These are phyloP conservation scores for Lytechinus pictus DNA, from an alignment of 35 echinoderm and acorn worm genomes.

Conservation along the genomic window DNA sequence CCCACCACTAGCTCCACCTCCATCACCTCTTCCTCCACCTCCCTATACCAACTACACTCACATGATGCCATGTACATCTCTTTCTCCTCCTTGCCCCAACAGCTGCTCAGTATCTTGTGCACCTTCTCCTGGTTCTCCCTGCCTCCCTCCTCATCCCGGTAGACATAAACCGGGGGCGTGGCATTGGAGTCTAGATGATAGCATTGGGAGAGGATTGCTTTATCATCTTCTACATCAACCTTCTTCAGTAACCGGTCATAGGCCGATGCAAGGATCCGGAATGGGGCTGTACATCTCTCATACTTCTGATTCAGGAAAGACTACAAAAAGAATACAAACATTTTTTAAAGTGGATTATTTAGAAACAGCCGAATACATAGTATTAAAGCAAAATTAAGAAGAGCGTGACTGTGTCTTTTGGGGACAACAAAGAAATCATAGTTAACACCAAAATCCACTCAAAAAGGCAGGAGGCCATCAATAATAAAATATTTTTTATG, in stretches of 20 bases:
- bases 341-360: too few species aligned
- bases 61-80: constrained; percentile 93
- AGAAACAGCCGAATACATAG: too few species aligned
- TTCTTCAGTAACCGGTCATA: constrained; percentile 91
- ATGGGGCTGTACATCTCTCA: constrained; percentile 64
- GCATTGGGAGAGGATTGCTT: constrained; percentile 69
- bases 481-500: too few species aligned
- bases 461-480: too few species aligned
- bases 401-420: too few species aligned
- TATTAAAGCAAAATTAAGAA: too few species aligned
- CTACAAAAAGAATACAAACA: background rate
- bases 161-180: constrained; percentile 78
- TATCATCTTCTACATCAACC: constrained; percentile 63
- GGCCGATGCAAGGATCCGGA: constrained; percentile 80
- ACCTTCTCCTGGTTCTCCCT: constrained; percentile 67
- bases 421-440: too few species aligned
- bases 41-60: constrained; percentile 7
- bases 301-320: constrained; percentile 96
- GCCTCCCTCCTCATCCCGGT: constrained; percentile 47
- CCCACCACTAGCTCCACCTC: background rate
- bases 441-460: too few species aligned
- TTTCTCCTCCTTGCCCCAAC: constrained; percentile 91
- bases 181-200: constrained; percentile 90
- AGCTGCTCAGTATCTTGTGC: constrained; percentile 75
- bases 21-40: background rate